Base-by-base conservation (phyloP, 2,888 invertebrate genomes). In the Polyploca ridens region DNA sequence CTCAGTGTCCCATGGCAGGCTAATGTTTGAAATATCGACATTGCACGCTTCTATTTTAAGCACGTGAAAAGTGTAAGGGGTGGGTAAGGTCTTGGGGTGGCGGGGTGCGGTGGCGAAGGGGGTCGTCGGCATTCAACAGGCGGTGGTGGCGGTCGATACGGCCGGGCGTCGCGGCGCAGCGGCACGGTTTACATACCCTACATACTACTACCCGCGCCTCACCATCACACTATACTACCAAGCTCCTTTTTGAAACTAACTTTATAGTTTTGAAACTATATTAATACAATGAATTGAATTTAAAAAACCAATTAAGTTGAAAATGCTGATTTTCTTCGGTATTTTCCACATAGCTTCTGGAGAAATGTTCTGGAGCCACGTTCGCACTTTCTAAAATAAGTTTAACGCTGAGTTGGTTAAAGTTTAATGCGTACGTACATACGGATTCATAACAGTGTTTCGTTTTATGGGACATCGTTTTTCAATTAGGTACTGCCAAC, bases 21-120 rank as follows among this genome's bases (percentile, higher is more conserved):
- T 88, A 90, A 90, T 91, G 88, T 90, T 88, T 90, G 87, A 88
- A 91, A 92, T 90, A 93, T 93, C 91, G 93, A 90, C 90, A 91
- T 85, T 87, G 87, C 88, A 88, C 86, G 88, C 85, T 89, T 90
- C 91, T 93, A 93, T 93, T 93, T 93, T 93, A 88, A 91, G 91
- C 91, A 91, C 89, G 90, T 93, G 91, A 92, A 92, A 92, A 90
- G 89, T 89, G 83, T 82, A 82, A 81, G 79, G 87, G 87, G 81
- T 76, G 86, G 83, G 81, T 81, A 80, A 79, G 84, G 85, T 85
- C 85, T 87, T 84, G 80, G 89, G 88, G 87, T 75, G 74, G 76
- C 71, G 79, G 54, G 79, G 85, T 75, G 76, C 72, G 74, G 86
- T 70, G 77, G 70, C 60, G 68, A 76, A 77, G 81, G 82, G 85